These are phyloP conservation scores for Drosophila lacertosa DNA, from an alignment of 1,140 invertebrate species.

Conservation along the genomic window DNA sequence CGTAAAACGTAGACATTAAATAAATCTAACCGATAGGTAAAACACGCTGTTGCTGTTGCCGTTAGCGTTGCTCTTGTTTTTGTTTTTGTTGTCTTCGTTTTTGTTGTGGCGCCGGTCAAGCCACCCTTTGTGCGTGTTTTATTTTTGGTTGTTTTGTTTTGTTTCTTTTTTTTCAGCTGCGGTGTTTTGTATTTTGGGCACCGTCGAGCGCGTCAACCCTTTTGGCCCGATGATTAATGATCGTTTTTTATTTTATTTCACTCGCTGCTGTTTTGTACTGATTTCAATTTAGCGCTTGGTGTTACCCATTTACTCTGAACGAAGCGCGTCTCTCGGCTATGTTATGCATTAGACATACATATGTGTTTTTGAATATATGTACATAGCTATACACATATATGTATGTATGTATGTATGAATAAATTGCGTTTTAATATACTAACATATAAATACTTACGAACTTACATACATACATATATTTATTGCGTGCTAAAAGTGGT, in stretches of 20 bases:
- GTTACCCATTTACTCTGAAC: slow-evolving; percentile 23
- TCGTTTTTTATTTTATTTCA: slow-evolving; percentile 56
- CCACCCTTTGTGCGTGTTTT: slow-evolving; percentile 46
- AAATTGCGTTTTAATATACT: too few species aligned
- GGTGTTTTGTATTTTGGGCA: slow-evolving; percentile 44
- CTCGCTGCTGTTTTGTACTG: slow-evolving; percentile 64
- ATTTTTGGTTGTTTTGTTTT: background rate
- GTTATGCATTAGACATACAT: background rate
- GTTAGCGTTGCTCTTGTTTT: slow-evolving; percentile 1
- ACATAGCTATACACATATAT: too few species aligned
- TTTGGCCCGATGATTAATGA: slow-evolving; percentile 75
- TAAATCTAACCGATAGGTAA: slow-evolving; percentile 1
- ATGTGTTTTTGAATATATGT: too few species aligned
- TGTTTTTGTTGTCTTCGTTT: slow-evolving; percentile 5
- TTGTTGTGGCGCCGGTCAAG: slow-evolving; percentile 48
- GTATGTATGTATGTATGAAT: too few species aligned
- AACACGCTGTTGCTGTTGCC: background rate
- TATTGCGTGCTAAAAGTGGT: too few species aligned
- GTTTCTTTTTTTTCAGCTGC: slow-evolving; percentile 23
- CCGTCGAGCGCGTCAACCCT: slow-evolving; percentile 72
- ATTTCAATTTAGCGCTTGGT: slow-evolving; percentile 70
- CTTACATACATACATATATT: too few species aligned
- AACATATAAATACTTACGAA: too few species aligned
- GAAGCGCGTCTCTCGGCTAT: background rate
- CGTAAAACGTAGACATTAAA: slow-evolving; percentile 10